Conservation (phyloP, 2,888 invertebrate species). For the Tipula lateralis region DNA sequence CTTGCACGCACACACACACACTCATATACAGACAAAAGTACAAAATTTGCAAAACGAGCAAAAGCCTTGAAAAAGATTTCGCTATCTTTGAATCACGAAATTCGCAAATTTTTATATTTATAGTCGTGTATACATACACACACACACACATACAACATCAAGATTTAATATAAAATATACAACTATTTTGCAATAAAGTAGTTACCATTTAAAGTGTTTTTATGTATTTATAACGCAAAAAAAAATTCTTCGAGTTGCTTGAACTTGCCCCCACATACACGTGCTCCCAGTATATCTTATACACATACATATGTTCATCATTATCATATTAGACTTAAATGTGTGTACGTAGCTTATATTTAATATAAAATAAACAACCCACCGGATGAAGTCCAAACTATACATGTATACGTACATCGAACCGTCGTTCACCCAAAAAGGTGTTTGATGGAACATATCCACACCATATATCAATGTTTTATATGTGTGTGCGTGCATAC, state of each 20-base stretch:
- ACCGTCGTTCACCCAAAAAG: neutral
- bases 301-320: neutral
- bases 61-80: neutral
- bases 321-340: neutral
- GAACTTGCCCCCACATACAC: conserved; percentile 9
- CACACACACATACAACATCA: neutral
- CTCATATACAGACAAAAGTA: neutral
- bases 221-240: neutral
- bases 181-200: neutral
- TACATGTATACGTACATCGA: neutral
- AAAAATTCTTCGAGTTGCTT: neutral
- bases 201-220: conserved; percentile 13
- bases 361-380: neutral
- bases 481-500: neutral
- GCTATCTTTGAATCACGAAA: conserved; percentile 11
- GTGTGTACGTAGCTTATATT: neutral
- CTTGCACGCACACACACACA: too few species aligned
- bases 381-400: neutral
- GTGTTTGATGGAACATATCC: neutral
- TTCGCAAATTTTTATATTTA: neutral
- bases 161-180: neutral
- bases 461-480: neutral
- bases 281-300: neutral
- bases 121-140: neutral
- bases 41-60: neutral